These are phyloP conservation scores for Anhinga rufa DNA, from an alignment of 2,113 vertebrate genomes.

Conservation along the genomic window DNA sequence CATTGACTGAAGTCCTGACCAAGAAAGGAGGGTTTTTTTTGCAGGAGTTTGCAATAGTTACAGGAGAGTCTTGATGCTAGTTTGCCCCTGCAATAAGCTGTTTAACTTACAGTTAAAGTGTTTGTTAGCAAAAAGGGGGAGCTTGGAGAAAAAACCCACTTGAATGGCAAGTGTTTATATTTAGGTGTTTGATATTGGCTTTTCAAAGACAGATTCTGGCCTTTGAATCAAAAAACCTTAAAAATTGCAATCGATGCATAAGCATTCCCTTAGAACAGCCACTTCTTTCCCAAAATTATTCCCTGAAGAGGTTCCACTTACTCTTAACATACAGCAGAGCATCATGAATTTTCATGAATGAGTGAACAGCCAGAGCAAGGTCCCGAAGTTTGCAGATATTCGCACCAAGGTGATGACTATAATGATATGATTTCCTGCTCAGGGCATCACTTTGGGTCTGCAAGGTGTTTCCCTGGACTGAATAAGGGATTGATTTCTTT, in stretches of 20 bases:
- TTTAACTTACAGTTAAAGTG: neutral
- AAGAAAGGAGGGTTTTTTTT: neutral
- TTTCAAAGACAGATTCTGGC: neutral
- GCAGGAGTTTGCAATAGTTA: neutral
- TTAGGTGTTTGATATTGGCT: neutral
- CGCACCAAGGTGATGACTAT: neutral
- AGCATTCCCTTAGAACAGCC: neutral
- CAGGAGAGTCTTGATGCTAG: neutral
- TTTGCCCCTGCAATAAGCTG: neutral
- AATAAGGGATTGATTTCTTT: neutral
- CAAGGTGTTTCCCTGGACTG: neutral
- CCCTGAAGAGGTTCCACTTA: neutral
- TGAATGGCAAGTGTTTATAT: neutral
- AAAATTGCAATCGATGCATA: neutral
- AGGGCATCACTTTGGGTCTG: neutral
- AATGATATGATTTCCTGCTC: neutral
- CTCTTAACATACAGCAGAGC: neutral
- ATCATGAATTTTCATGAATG: constrained; percentile 14
- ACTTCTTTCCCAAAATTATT: neutral
- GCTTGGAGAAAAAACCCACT: neutral
- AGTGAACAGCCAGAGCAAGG: neutral
- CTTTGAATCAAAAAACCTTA: neutral
- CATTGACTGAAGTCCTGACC: neutral
- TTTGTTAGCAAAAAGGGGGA: neutral
- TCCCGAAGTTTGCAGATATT: neutral